phyloP scores from a whole-genome alignment of 2,113 vertebrate species.

The Petrocephalus microphthalmus region DNA sequence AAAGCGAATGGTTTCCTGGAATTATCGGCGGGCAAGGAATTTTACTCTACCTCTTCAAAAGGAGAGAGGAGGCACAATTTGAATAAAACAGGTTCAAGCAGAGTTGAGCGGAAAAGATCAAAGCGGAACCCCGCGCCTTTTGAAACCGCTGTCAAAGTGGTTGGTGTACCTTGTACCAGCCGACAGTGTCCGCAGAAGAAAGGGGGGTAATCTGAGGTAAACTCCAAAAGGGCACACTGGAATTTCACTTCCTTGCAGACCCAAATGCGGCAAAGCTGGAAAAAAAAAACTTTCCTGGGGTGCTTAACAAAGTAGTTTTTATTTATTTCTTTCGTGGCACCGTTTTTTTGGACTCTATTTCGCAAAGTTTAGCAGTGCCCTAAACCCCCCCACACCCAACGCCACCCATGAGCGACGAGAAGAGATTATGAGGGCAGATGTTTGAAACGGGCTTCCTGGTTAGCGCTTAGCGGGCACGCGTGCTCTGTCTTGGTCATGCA shows the following conservation, averaged over 20 bases:
- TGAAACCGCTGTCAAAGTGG: neutral
- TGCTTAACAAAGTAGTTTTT: neutral
- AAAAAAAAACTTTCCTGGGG: neutral
- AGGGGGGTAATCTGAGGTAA: neutral
- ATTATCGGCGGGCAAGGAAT: conserved; percentile 49
- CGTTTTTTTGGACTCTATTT: neutral
- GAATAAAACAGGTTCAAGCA: conserved; percentile 18
- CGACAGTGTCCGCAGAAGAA: neutral
- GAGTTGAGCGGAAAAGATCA: conserved; percentile 15
- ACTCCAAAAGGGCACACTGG: neutral
- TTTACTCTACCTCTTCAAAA: conserved; percentile 21
- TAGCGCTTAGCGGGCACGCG: neutral
- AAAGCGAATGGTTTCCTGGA: conserved; percentile 48
- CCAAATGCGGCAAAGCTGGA: neutral
- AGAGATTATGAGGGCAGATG: neutral
- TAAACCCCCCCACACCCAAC: neutral
- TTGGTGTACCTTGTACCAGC: neutral
- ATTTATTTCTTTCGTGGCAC: neutral
- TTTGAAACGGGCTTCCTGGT: neutral
- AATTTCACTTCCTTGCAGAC: neutral
- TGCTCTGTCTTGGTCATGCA: neutral
- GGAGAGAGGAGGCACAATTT: conserved; percentile 5
- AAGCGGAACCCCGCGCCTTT: neutral
- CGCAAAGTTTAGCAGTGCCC: neutral
- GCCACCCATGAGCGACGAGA: neutral